Percentiles rank a stretch among this genome's conserved stretches.
These are phyloP conservation scores for Pipistrellus pipistrellus DNA, from an alignment of 2,797 vertebrate genomes.

Conservation along the genomic window DNA sequence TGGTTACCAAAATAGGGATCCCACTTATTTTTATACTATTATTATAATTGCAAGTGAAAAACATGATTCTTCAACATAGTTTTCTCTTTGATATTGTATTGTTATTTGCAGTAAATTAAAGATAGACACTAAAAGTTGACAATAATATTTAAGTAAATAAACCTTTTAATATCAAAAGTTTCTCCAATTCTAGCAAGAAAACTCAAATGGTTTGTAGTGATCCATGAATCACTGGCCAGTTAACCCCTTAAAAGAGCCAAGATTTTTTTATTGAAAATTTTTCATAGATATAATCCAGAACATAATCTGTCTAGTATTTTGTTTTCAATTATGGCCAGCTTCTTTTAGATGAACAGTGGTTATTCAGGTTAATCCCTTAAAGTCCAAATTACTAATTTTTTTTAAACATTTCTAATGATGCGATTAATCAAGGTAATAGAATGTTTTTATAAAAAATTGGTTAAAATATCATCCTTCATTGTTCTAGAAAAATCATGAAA, in stretches of 20 bases:
- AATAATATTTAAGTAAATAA: neutral
- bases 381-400: neutral
- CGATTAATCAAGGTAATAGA: neutral
- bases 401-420: neutral
- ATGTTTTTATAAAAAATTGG: neutral
- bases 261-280: neutral
- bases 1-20: neutral
- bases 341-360: neutral
- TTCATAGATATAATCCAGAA: neutral
- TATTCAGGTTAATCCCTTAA: neutral
- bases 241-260: neutral
- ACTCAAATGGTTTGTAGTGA: neutral
- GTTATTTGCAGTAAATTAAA: neutral
- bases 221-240: neutral
- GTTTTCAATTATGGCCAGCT: neutral
- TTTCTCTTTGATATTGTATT: neutral
- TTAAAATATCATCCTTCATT: neutral
- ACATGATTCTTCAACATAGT: neutral
- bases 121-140: neutral
- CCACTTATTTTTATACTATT: neutral
- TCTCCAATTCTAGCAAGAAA: neutral
- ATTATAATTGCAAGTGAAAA: constrained; percentile 14
- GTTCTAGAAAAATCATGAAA: neutral
- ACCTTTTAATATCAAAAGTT: neutral
- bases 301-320: neutral